phyloP scores from a whole-genome alignment of 2,888 invertebrate genomes.

The Andricus quercusramuli region DNA sequence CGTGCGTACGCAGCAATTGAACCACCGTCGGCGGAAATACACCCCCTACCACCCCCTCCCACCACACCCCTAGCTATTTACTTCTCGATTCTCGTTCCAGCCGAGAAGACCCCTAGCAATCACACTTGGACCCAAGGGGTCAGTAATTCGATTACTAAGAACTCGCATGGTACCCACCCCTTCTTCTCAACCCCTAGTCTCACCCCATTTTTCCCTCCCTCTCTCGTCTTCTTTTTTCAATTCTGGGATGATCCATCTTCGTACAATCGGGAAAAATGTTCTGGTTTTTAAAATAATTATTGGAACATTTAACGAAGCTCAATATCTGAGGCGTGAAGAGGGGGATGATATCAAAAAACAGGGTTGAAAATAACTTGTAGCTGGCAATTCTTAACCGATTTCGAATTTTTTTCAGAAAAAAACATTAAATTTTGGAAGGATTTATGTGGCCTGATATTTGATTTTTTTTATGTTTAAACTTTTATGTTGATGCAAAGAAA shows the following conservation, averaged over 20 bases:
- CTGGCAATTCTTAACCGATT: no score
- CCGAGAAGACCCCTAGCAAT: conserved; percentile 70
- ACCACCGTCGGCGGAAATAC: conserved; percentile 40
- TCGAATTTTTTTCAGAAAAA: no score
- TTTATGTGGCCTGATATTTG: no score
- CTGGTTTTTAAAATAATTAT: no score
- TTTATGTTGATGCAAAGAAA: no score
- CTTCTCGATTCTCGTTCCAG: conserved; percentile 10
- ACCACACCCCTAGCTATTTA: neutral
- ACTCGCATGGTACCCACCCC: conserved; percentile 54
- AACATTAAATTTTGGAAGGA: no score
- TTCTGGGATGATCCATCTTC: neutral
- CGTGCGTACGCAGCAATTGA: conserved; percentile 28
- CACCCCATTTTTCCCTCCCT: conserved; percentile 51
- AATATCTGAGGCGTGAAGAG: no score
- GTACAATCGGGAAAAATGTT: no score
- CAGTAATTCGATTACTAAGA: conserved; percentile 75
- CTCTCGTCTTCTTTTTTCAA: conserved; percentile 5
- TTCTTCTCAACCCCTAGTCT: conserved; percentile 40
- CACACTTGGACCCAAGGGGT: conserved; percentile 75
- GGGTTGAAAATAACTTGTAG: no score
- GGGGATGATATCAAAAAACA: no score
- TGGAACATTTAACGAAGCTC: no score
- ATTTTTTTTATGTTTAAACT: no score
- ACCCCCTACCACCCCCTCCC: neutral